These are phyloP conservation scores for Drosophila kokeensis DNA, from an alignment of 2,888 invertebrate genomes.

Conservation along the genomic window DNA sequence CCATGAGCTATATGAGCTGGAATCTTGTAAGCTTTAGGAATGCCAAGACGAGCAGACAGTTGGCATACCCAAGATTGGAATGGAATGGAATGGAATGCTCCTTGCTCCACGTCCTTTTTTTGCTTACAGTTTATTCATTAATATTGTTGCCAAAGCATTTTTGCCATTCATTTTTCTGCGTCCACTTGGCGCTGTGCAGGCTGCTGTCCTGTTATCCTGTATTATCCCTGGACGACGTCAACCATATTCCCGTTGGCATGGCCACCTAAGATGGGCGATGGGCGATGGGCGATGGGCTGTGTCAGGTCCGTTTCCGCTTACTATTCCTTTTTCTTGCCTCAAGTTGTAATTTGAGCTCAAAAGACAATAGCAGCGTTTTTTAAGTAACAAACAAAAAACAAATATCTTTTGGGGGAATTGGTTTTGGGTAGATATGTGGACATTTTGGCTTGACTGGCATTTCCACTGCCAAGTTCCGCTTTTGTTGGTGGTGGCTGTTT, in stretches of 20 bases:
- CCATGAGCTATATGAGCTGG: slow-evolving; percentile 7
- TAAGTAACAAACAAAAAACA: slow-evolving; percentile 69
- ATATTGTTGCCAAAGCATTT: slow-evolving; percentile 82
- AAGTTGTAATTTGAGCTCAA: slow-evolving; percentile 82
- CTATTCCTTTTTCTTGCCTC: slow-evolving; percentile 66
- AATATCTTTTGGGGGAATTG: slow-evolving; percentile 41
- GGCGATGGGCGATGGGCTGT: slow-evolving; percentile 28
- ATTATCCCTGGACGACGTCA: slow-evolving; percentile 63
- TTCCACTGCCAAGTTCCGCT: slow-evolving; percentile 16
- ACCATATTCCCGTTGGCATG: slow-evolving; percentile 56
- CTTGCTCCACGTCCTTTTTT: slow-evolving; percentile 15
- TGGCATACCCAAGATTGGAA: slow-evolving; percentile 46
- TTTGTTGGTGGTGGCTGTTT: slow-evolving; percentile 32
- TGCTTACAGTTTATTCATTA: slow-evolving; percentile 77
- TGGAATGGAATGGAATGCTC: slow-evolving; percentile 43
- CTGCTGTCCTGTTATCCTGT: slow-evolving; percentile 49
- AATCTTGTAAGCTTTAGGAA: slow-evolving; percentile 39
- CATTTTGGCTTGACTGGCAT: slow-evolving; percentile 49
- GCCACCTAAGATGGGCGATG: slow-evolving; percentile 25
- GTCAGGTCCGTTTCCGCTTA: slow-evolving; percentile 69
- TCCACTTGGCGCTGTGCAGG: slow-evolving; percentile 46
- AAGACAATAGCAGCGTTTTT: slow-evolving; percentile 78
- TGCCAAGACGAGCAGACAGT: slow-evolving; percentile 53
- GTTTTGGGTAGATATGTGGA: slow-evolving; percentile 56
- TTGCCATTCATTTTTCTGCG: slow-evolving; percentile 69